Conservation (phyloP, 2,797 vertebrate species). For the Cirrhinus molitorella region DNA sequence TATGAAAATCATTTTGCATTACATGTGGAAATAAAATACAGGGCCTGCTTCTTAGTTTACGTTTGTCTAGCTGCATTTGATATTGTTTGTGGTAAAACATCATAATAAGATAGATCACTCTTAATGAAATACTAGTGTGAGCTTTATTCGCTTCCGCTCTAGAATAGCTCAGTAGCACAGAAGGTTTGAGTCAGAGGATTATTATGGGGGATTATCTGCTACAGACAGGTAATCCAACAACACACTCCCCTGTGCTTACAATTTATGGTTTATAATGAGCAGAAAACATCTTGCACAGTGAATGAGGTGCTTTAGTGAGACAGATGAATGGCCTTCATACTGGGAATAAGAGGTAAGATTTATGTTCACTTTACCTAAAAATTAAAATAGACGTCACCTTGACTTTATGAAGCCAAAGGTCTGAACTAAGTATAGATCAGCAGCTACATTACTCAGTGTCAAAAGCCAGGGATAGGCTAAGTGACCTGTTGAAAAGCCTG, state of each 20-base stretch:
- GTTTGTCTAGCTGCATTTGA: neutral
- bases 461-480: neutral
- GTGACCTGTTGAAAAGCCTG: constrained; percentile 27
- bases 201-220: constrained; percentile 70
- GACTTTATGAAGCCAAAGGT: neutral
- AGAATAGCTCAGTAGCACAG: neutral
- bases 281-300: constrained; percentile 21
- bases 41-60: neutral
- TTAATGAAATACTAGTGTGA: neutral
- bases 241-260: constrained; percentile 65
- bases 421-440: neutral
- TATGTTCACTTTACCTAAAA: neutral
- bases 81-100: neutral
- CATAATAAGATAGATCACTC: neutral
- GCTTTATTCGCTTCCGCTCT: neutral
- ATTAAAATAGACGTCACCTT: neutral
- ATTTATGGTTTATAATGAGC: constrained; percentile 63
- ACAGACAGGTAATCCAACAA: constrained; percentile 87
- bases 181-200: constrained; percentile 71
- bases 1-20: neutral
- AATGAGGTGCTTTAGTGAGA: constrained; percentile 68
- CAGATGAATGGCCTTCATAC: constrained; percentile 80
- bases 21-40: neutral
- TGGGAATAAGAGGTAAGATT: constrained; percentile 75
- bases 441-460: neutral